These are phyloP conservation scores for Agelastica alni DNA, from an alignment of 2,888 invertebrate genomes.

Conservation along the genomic window DNA sequence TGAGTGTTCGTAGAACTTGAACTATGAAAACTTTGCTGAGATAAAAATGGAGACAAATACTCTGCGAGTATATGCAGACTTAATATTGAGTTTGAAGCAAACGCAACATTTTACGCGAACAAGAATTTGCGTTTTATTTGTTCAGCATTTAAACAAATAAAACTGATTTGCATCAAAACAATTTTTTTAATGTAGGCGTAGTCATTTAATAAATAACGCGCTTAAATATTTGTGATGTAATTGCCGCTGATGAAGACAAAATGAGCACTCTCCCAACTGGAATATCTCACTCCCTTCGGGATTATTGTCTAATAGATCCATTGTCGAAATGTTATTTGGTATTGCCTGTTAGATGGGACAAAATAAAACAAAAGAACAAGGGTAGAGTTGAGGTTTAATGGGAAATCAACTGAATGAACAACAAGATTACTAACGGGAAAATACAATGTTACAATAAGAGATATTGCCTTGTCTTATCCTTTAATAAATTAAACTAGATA, in stretches of 20 bases:
- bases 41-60: constrained; percentile 5
- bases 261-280: constrained; percentile 10
- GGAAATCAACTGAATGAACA: constrained; percentile 35
- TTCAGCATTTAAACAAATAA: too few relatives aligned
- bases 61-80: background rate
- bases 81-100: background rate
- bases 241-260: constrained; percentile 4
- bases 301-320: constrained; percentile 20
- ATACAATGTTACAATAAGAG: background rate
- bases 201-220: too few relatives aligned
- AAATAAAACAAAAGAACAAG: constrained; percentile 35
- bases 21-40: constrained; percentile 3
- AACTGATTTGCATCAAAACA: too few relatives aligned
- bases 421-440: constrained; percentile 19
- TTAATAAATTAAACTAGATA: too few relatives aligned
- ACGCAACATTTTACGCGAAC: too few relatives aligned
- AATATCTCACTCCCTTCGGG: constrained; percentile 14
- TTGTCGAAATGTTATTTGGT: constrained; percentile 23
- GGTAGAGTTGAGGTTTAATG: constrained; percentile 37
- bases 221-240: too few relatives aligned
- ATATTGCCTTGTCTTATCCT: background rate
- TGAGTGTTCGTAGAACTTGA: constrained; percentile 9
- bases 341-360: constrained; percentile 33
- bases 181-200: too few relatives aligned
- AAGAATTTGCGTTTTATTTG: too few relatives aligned